Percentiles rank a stretch among this genome's conserved stretches.
Evolutionary conservation across 2,888 invertebrate species (phyloP).

Genomic region (Acronicta alni): DNA sequence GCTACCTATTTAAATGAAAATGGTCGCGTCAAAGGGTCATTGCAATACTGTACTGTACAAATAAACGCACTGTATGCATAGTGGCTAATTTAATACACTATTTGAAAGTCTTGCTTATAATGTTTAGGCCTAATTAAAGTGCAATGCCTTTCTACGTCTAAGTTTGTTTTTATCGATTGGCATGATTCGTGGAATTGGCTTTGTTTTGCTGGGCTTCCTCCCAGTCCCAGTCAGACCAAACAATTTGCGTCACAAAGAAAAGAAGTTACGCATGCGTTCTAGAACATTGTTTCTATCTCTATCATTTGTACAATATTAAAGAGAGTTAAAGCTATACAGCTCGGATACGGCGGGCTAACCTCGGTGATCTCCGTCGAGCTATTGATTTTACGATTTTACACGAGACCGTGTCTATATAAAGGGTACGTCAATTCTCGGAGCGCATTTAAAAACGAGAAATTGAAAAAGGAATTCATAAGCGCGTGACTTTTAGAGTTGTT

Average conservation of each 20-base stretch:
- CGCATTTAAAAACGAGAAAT: slow-evolving; percentile 66
- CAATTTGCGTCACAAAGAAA: slow-evolving; percentile 67
- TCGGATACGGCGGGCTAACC: too few relatives aligned
- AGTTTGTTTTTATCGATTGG: slow-evolving; percentile 42
- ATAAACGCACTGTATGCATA: too few relatives aligned
- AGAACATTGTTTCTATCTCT: slow-evolving; percentile 63
- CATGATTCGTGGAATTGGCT: slow-evolving; percentile 52
- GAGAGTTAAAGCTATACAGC: slow-evolving; percentile 54
- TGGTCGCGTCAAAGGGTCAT: too few relatives aligned
- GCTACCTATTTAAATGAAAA: too few relatives aligned
- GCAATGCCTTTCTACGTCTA: slow-evolving; percentile 32
- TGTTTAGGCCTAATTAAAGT: slow-evolving; percentile 9
- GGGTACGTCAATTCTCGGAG: slow-evolving; percentile 48
- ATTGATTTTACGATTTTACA: slow-evolving; percentile 55
- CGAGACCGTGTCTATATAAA: slow-evolving; percentile 63
- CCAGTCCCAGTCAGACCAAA: slow-evolving; percentile 32
- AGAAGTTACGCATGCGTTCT: slow-evolving; percentile 65
- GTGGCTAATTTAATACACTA: background rate
- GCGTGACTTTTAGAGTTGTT: slow-evolving; percentile 64
- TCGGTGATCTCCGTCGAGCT: slow-evolving; percentile 52
- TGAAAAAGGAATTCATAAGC: slow-evolving; percentile 61
- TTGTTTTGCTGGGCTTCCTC: slow-evolving; percentile 57
- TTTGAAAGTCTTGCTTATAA: background rate
- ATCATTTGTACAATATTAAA: slow-evolving; percentile 36
- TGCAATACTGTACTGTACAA: too few relatives aligned